Evolutionary conservation across 2,888 invertebrate genomes (phyloP), one percentile per base, ranked within the genome.

Genomic region (Andrena bicolor): DNA sequence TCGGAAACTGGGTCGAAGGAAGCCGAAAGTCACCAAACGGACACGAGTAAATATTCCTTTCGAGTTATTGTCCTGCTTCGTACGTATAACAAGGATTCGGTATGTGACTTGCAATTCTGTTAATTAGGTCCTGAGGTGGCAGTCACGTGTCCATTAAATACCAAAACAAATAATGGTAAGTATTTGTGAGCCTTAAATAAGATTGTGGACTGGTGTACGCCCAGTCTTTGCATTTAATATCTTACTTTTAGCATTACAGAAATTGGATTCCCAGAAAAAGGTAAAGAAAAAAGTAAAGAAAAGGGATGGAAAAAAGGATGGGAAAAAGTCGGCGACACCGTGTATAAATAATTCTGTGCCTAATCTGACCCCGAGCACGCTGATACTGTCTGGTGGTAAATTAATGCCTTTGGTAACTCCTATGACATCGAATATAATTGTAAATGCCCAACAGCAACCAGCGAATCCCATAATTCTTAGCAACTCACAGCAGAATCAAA

Each of bases 391-490:
- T 0, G 90, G 91, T 48, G 92, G 92, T 23, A 94, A 94, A 82
- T 86, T 94, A 83, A 91, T 94, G 91, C 94, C 94, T 1, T 83
- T 94, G 20, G 92, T 94, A 41, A 89, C 94, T 16, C 93, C 93
- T 2, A 91, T 93, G 86, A 87, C 93, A 16, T 87, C 93, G 51
- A 94, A 94, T 56, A 93, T 94, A 32, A 91, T 94, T 76, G 93
- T 94, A 60, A 93, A 92, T 82, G 86, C 91, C 68, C 92, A 92
- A 64, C 79, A 91, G n/a, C 90, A 88, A 69, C 75, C 92, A 1
- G 58, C 89, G 10, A 93, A 91, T 84, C 88, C 93, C 2, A 93
- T 94, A 78, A 93, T 94, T 63, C 85, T 94, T n/a, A 90, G 92
- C 35, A 93, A 90, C 64, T 87, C 90, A 2, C 94, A 92, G 28